Percentiles rank a stretch among this genome's conserved stretches.
phyloP scores from a whole-genome alignment of 2,797 vertebrate genomes.

The Pipistrellus nathusii region DNA sequence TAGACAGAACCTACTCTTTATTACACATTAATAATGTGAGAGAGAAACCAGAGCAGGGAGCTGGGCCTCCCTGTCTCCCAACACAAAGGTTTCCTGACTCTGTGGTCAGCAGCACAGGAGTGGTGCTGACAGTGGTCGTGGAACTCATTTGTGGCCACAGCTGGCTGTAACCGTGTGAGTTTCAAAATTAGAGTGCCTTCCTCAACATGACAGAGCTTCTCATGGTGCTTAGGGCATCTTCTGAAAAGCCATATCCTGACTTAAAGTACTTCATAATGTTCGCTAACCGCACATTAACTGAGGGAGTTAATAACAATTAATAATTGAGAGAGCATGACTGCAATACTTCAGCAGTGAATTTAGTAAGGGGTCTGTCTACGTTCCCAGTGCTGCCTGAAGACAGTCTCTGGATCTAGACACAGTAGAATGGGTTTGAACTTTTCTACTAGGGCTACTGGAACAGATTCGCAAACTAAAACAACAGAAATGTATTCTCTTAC shows the following conservation, averaged over 20 bases:
- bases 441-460: neutral
- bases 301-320: neutral
- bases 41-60: slow-evolving; percentile 45
- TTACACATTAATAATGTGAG: slow-evolving; percentile 66
- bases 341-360: neutral
- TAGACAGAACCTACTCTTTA: slow-evolving; percentile 76
- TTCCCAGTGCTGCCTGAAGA: neutral
- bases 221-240: neutral
- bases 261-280: neutral
- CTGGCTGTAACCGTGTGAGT: neutral
- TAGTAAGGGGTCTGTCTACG: neutral
- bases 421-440: neutral
- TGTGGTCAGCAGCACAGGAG: neutral
- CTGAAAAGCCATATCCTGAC: neutral
- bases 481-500: neutral
- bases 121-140: no score
- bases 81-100: neutral
- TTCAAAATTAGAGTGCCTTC: neutral
- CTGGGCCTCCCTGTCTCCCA: neutral
- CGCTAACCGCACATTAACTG: accelerated
- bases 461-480: neutral
- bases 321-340: neutral
- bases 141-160: accelerated
- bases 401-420: neutral
- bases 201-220: neutral